Percentiles rank a stretch among this genome's conserved stretches.
phyloP scores from a whole-genome alignment of 2,113 vertebrate genomes.

The Odontophorus gujanensis region DNA sequence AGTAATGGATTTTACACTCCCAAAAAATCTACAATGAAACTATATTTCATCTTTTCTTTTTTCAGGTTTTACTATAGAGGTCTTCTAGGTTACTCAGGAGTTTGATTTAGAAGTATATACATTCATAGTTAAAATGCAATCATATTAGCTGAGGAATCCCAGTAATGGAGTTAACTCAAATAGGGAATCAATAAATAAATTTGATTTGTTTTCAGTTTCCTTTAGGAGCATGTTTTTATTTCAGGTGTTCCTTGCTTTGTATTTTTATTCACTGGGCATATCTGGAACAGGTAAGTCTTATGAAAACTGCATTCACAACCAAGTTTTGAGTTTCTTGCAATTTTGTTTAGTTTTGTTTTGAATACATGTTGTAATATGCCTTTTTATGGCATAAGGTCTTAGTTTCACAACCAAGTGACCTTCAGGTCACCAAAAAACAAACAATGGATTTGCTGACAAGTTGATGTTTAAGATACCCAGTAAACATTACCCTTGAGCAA shows the following conservation, averaged over 20 bases:
- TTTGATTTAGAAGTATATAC: background rate
- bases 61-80: background rate
- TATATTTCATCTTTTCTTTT: background rate
- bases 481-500: constrained; percentile 21
- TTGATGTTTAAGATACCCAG: constrained; percentile 30
- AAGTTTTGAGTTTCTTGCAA: background rate
- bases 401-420: constrained; percentile 25
- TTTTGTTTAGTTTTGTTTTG: background rate
- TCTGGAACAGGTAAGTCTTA: background rate
- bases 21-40: background rate
- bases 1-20: background rate
- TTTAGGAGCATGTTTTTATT: background rate
- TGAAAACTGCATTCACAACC: background rate
- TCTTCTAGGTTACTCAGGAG: background rate
- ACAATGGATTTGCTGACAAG: background rate
- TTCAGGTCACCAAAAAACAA: constrained; percentile 8
- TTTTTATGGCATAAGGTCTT: background rate
- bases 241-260: background rate
- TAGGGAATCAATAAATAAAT: background rate
- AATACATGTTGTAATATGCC: background rate
- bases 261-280: background rate
- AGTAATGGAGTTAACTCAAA: background rate
- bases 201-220: background rate
- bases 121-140: background rate
- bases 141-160: fast-evolving